These are phyloP conservation scores for Rhagoletis pomonella DNA, from an alignment of 1,140 invertebrate species.

Conservation along the genomic window DNA sequence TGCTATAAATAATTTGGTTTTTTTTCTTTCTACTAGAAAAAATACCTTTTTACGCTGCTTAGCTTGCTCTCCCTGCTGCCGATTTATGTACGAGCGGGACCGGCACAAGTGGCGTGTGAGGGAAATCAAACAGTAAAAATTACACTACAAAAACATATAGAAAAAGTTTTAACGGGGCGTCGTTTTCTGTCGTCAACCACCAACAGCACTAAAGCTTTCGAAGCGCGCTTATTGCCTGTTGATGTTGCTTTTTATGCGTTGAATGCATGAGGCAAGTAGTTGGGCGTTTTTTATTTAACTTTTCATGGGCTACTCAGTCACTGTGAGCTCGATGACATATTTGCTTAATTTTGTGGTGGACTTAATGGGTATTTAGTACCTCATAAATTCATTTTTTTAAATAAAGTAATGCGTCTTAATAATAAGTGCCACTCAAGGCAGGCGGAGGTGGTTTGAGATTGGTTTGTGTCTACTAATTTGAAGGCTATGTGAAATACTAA, in stretches of 20 bases:
- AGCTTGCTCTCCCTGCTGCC: neutral
- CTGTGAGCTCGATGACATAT: neutral
- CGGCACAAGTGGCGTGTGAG: too few relatives aligned
- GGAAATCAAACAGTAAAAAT: conserved; percentile 31
- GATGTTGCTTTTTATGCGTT: neutral
- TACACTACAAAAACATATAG: conserved; percentile 20
- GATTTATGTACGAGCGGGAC: neutral
- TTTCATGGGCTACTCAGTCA: neutral
- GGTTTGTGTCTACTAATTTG: neutral
- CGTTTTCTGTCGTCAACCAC: neutral
- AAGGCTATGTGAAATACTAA: neutral
- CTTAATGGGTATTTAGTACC: conserved; percentile 47
- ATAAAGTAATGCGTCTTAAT: neutral
- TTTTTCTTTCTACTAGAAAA: neutral
- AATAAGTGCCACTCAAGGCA: conserved; percentile 25
- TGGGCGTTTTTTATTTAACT: neutral
- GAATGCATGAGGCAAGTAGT: neutral
- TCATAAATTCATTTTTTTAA: conserved; percentile 26
- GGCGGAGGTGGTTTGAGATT: neutral
- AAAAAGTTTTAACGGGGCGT: conserved; percentile 2
- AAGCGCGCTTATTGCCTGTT: neutral
- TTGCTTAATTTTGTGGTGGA: conserved; percentile 31
- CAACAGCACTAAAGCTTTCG: neutral
- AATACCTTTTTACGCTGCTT: neutral
- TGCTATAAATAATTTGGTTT: conserved; percentile 22